Evolutionary conservation across 2,797 vertebrate species (phyloP), one percentile per base, ranked within the genome.

Genomic region (Sebastes steindachneri): DNA sequence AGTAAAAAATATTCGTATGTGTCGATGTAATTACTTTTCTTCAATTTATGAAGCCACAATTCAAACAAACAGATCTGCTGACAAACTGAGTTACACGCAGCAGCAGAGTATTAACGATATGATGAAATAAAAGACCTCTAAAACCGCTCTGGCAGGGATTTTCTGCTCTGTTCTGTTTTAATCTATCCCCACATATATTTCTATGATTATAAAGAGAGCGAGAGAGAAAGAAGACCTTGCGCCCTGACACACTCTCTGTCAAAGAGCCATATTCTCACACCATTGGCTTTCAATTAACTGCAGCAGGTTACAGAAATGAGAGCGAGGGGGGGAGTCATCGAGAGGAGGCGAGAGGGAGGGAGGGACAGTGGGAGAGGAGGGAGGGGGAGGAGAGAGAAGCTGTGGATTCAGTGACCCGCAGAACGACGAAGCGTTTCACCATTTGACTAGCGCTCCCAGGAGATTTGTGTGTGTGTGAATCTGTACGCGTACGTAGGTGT

Each of bases 251-350:
- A 62, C 68, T 87, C 86, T 87, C 81, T 85, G 91, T 95, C 89
- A 91, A 91, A 89, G 89, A 93, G 89, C 86, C 86, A 92, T 89
- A 93, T 92, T 93, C 80, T 89, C 90, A 94, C 92, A 94, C 84
- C 91, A 93, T 92, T 95, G 92, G 90, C 92, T 93, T 95, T 94
- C 91, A 94, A 95, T 95, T 93, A 94, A 93, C 91, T 93, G 85
- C 86, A 68, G 84, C 88, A 90, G 88, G 90, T 88, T 90, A 80
- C 77, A 88, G 88, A 76, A 92, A 88, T 90, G 84, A 86, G 66
- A 83, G 73, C 0, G 31, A 73, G 75, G 28, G 54, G 17, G 74
- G 11, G 63, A 45, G 72, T 19, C 35, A 37, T 37, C 11, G 74
- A 10, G 35, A 5, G 62, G 62, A 41, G 65, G 67, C 41, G 54